phyloP scores from a whole-genome alignment of 2,888 invertebrate genomes.

The Melolontha melolontha region DNA sequence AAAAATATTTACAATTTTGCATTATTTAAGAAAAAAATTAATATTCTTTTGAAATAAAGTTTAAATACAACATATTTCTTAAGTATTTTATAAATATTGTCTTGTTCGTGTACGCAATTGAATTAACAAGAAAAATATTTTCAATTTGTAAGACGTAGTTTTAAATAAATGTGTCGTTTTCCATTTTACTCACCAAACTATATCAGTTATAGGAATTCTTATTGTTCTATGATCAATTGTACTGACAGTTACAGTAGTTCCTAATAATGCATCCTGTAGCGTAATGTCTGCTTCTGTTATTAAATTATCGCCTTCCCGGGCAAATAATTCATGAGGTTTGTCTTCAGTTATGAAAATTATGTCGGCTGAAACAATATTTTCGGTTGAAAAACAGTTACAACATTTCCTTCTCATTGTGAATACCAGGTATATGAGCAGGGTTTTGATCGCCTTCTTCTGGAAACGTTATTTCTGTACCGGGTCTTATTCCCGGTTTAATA shows the following conservation, averaged over 20 bases:
- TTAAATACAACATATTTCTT: too few species aligned
- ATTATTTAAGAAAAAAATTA: too few species aligned
- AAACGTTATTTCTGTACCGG: conserved; percentile 79
- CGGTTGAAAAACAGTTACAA: not conserved
- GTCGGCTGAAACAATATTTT: conserved; percentile 69
- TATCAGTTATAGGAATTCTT: conserved; percentile 77
- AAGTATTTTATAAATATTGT: too few species aligned
- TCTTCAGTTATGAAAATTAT: conserved; percentile 81
- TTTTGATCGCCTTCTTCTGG: conserved; percentile 85
- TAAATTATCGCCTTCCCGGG: conserved; percentile 77
- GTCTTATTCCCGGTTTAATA: conserved; percentile 79
- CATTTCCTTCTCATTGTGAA: conserved; percentile 23
- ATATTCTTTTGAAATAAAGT: too few species aligned
- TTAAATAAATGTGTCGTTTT: too few species aligned
- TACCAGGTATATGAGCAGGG: conserved; percentile 76
- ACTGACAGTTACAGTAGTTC: conserved; percentile 73
- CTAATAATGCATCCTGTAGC: conserved; percentile 79
- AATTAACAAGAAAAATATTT: too few species aligned
- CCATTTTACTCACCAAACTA: conserved; percentile 73
- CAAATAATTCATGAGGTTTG: conserved; percentile 75
- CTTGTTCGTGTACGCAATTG: too few species aligned
- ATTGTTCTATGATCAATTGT: conserved; percentile 80
- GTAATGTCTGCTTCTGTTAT: conserved; percentile 72
- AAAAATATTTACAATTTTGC: too few species aligned
- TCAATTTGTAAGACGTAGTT: too few species aligned